phyloP scores from a whole-genome alignment of 2,113 vertebrate species.

The Sander lucioperca region DNA sequence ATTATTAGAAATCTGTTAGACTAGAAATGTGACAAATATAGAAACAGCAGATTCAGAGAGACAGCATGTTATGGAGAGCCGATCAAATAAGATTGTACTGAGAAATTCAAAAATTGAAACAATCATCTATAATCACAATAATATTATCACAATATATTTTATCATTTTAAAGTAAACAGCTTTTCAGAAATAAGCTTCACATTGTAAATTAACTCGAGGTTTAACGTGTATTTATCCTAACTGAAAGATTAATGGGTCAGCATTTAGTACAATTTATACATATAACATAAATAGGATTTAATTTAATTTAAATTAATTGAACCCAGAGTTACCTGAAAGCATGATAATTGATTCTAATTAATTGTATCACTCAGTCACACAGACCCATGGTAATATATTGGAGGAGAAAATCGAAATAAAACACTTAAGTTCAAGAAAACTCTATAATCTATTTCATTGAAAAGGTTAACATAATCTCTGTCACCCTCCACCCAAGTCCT shows the following conservation, averaged over 20 bases:
- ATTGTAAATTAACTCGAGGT: background rate
- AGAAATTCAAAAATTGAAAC: background rate
- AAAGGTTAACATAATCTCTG: background rate
- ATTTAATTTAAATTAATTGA: background rate
- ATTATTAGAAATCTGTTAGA: slow-evolving; percentile 70
- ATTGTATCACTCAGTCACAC: background rate
- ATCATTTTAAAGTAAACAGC: background rate
- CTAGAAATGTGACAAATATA: slow-evolving; percentile 4
- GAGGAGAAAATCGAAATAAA: no score
- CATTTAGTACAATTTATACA: background rate
- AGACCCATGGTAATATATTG: background rate
- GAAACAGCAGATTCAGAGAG: background rate
- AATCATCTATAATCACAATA: background rate
- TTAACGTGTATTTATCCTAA: background rate
- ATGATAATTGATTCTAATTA: background rate
- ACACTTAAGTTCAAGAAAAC: no score
- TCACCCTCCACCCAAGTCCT: slow-evolving; percentile 3
- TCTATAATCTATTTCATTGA: no score
- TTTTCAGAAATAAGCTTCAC: background rate
- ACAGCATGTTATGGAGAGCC: background rate
- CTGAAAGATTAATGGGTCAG: background rate
- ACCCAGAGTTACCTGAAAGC: background rate
- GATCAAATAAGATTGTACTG: background rate
- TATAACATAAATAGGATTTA: background rate
- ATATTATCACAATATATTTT: background rate